phyloP scores from a whole-genome alignment of 2,888 invertebrate genomes.

The Ommatoiulus sabulosus region DNA sequence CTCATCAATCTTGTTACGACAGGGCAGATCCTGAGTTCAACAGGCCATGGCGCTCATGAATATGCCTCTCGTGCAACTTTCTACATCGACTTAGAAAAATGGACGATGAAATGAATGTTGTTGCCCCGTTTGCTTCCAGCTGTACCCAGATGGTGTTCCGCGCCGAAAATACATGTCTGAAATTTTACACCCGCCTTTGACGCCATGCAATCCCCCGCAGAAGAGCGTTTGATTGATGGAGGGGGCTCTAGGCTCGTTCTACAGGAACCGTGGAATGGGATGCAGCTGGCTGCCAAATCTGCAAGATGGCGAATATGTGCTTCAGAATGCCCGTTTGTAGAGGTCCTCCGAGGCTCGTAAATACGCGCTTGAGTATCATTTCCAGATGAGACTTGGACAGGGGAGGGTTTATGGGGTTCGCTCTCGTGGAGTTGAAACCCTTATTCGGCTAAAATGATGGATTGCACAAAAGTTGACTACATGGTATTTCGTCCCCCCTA shows the following conservation, averaged over 20 bases:
- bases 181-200: constrained; percentile 9
- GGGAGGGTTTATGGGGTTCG: neutral
- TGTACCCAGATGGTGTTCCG: constrained; percentile 1
- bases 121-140: neutral
- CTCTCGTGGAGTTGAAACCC: neutral
- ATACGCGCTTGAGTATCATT: neutral
- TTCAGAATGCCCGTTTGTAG: neutral
- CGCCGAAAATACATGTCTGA: neutral
- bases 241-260: neutral
- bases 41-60: too few species aligned
- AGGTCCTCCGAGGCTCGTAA: neutral
- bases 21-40: too few species aligned
- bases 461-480: neutral
- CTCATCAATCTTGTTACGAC: too few species aligned
- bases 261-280: neutral
- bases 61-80: too few species aligned
- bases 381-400: neutral
- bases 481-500: constrained; percentile 2
- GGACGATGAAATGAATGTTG: neutral
- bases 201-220: neutral
- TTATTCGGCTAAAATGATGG: neutral
- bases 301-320: neutral
- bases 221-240: neutral
- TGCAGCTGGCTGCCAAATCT: neutral
- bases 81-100: neutral